These are phyloP conservation scores for Argyrosomus japonicus DNA, from an alignment of 2,113 vertebrate genomes.

Conservation along the genomic window DNA sequence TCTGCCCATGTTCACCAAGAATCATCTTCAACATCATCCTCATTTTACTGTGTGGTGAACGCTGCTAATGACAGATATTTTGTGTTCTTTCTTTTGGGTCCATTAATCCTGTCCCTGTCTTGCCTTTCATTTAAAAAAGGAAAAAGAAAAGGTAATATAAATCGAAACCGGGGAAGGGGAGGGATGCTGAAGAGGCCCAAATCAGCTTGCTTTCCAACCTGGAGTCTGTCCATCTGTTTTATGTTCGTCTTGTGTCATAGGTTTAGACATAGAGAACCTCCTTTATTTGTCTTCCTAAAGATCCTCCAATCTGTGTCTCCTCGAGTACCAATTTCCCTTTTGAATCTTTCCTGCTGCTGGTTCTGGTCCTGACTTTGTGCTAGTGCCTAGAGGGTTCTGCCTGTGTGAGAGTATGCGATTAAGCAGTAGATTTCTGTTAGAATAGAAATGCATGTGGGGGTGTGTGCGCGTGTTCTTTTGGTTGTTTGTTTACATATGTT, in stretches of 20 bases:
- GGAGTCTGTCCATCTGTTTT: constrained; percentile 53
- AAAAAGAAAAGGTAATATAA: constrained; percentile 81
- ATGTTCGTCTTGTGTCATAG: constrained; percentile 62
- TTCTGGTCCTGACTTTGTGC: constrained; percentile 53
- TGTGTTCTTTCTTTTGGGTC: constrained; percentile 82
- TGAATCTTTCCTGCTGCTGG: constrained; percentile 67
- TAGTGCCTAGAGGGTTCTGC: constrained; percentile 51
- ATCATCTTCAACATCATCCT: constrained; percentile 54
- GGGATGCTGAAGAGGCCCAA: constrained; percentile 62
- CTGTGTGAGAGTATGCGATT: constrained; percentile 36
- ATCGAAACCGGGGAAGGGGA: constrained; percentile 61
- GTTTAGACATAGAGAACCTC: constrained; percentile 62
- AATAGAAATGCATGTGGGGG: constrained; percentile 54
- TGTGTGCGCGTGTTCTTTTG: constrained; percentile 28
- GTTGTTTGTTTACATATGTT: constrained; percentile 41
- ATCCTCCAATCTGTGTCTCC: constrained; percentile 48
- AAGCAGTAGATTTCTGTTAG: constrained; percentile 43
- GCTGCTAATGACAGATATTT: constrained; percentile 76
- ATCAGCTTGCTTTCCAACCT: constrained; percentile 77
- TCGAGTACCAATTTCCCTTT: constrained; percentile 52
- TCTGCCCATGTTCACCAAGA: constrained; percentile 22
- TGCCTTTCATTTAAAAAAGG: constrained; percentile 83
- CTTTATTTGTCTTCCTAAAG: constrained; percentile 37
- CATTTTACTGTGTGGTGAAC: constrained; percentile 68
- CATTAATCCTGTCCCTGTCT: constrained; percentile 80